Base-by-base conservation (phyloP, 2,888 invertebrate species). In the Muschampia plurimacula region DNA sequence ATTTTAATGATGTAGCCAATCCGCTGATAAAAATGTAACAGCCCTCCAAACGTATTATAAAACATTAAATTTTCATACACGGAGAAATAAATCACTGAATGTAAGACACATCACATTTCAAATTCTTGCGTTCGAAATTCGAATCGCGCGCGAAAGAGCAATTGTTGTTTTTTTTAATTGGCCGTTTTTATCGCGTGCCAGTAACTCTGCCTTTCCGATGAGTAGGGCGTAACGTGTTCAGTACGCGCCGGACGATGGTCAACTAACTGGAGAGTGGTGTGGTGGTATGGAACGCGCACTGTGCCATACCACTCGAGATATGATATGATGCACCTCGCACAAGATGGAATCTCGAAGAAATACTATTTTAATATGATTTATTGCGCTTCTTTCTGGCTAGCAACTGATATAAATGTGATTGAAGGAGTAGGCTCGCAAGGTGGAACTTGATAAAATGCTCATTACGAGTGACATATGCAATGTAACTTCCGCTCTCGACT, bases 231-330 rank as follows among this genome's bases (percentile, higher is more conserved):
- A 78, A 86, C 92, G 92, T 90, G 90, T 84, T 82, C 75, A 81
- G 80, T 76, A 80, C 82, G 82, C 85, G 90, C 87, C 90, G 92
- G 93, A 89, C 93, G 83, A 77, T 92, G 93, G 93, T 93, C 93
- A 93, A 93, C 92, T 93, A 93, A 93, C 92, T 92, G 90, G 75
- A 75, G 74, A 78, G 80, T 75, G 79, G 77, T 2, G 2, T 5
- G 6, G 81, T 78, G 78, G 81, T 82, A 66, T 79, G 76, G 78
- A 77, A 80, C 82, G 79, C 82, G 78, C 71, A 69, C 67, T 65
- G 76, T 78, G 75, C 75, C 70, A 63, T 75, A 73, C 74, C 63
- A 69, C 55, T 67, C 62, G 63, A 67, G 49, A 64, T 60, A 55
- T 55, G 28, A 57, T 69, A 57, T 67, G 46, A 62, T 63, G 63